Evolutionary conservation across 2,888 invertebrate species (phyloP).

Genomic region (Eilema caniola): DNA sequence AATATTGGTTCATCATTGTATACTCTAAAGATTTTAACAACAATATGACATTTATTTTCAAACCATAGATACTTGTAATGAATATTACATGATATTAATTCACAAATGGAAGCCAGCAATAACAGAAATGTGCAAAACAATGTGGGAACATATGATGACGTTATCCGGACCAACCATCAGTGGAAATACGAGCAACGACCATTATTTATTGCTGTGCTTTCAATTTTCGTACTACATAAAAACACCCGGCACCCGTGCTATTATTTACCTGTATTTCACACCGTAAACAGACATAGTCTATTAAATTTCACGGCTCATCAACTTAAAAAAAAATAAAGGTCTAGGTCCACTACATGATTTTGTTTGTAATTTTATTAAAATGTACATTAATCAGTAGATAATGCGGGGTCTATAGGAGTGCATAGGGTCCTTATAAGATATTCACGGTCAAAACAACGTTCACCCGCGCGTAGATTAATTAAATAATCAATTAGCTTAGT

Average conservation of each 20-base stretch:
- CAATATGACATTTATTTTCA: background rate
- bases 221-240: slow-evolving; percentile 30
- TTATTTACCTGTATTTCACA: slow-evolving; percentile 32
- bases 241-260: slow-evolving; percentile 24
- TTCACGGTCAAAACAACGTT: background rate
- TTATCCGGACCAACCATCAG: background rate
- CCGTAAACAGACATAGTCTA: slow-evolving; percentile 23
- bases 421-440: background rate
- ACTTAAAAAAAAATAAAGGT: slow-evolving; percentile 35
- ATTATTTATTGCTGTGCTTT: slow-evolving; percentile 13
- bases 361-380: background rate
- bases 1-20: too few species aligned
- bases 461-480: background rate
- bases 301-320: slow-evolving; percentile 47
- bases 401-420: background rate
- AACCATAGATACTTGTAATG: background rate
- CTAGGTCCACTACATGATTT: slow-evolving; percentile 21
- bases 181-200: slow-evolving; percentile 5
- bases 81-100: background rate
- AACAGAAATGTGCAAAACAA: background rate
- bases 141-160: background rate
- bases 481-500: too few species aligned
- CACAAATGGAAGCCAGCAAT: background rate
- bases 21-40: too few species aligned
- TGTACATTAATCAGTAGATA: background rate